Base-by-base conservation (phyloP, 2,888 invertebrate species). In the Aradus depressus region DNA sequence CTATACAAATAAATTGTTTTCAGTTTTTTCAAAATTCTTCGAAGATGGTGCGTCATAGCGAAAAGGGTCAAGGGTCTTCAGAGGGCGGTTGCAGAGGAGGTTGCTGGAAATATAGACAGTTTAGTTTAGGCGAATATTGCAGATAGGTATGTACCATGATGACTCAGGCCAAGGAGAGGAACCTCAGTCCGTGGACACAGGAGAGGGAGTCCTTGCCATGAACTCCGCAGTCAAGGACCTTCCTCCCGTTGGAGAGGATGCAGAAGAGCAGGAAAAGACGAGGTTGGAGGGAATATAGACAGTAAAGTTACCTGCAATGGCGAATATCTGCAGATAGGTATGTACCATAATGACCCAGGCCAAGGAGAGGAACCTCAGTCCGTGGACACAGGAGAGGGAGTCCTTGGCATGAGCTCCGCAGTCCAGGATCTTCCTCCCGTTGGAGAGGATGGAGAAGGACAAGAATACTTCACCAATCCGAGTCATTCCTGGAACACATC, bases 361-460 rank as follows among this genome's bases (percentile, higher is more conserved):
- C 75, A 81, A 79, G 60, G 79, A 79, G 53, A 80, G 68, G 10
- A 76, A 75, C 22, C 65, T 53, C 4, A 65, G 59, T 2, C 65
- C 65, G 44, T 65, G 65, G 4, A 65, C 60, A 41, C 62, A 63
- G 1, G 62, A 62, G 4, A 65, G 57, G 1, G 62, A 61, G 32
- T 65, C 64, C 61, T 81, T 74, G 8, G 86, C 82, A 39, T 87
- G 84, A 3, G 74, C 72, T 54, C 82, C 79, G 8, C 83, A 61
- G 60, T 78, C 79, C 41, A 88, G 68, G 57, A 88, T 86, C 58
- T 81, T 80, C 60, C 77, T 75, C 3, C 84, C 82, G 65, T 88
- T 88, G 6, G 75, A 75, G 53, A 83, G 70, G 34, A 83, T 76
- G 12, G 85, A 84, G 68, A 88, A 88, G 23, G 83, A 80, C 54